Conservation (phyloP, 2,888 invertebrate genomes). For the Caenorhabditis auriculariae region DNA sequence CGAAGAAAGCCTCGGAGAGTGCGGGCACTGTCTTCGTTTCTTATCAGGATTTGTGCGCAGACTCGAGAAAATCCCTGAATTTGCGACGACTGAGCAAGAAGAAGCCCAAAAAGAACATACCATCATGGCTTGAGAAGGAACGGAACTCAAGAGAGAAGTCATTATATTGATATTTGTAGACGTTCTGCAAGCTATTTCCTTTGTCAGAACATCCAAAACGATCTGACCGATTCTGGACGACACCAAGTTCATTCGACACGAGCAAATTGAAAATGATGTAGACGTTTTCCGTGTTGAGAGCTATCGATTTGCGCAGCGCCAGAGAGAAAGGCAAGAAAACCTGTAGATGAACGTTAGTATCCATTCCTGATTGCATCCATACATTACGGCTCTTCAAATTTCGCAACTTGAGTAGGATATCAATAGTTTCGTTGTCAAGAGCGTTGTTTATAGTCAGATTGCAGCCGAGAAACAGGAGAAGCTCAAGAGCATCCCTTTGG, state of each 20-base stretch:
- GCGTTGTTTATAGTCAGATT: conserved; percentile 11
- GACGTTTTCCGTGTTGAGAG: conserved; percentile 2
- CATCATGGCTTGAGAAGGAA: too few species aligned
- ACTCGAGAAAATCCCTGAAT: too few species aligned
- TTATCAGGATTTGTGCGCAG: too few species aligned
- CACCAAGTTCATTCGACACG: conserved; percentile 14
- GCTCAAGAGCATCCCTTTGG: conserved; percentile 22
- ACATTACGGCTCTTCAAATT: conserved; percentile 21
- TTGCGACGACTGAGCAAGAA: too few species aligned
- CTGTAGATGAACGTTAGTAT: neutral
- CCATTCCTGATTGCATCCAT: too few species aligned
- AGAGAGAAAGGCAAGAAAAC: conserved; percentile 10
- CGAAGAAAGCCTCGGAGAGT: too few species aligned
- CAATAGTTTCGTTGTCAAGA: conserved; percentile 16
- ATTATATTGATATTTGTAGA: too few species aligned
- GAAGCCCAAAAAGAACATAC: too few species aligned
- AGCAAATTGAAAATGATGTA: conserved; percentile 9
- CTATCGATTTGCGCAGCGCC: conserved; percentile 3
- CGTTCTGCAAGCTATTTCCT: too few species aligned
- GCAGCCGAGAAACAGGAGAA: conserved; percentile 15
- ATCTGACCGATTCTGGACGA: neutral
- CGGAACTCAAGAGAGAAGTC: too few species aligned
- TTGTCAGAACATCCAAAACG: too few species aligned
- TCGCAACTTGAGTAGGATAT: conserved; percentile 20
- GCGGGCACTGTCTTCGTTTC: too few species aligned